phyloP scores from a whole-genome alignment of 2,113 vertebrate genomes.

The Fukomys damarensis region DNA sequence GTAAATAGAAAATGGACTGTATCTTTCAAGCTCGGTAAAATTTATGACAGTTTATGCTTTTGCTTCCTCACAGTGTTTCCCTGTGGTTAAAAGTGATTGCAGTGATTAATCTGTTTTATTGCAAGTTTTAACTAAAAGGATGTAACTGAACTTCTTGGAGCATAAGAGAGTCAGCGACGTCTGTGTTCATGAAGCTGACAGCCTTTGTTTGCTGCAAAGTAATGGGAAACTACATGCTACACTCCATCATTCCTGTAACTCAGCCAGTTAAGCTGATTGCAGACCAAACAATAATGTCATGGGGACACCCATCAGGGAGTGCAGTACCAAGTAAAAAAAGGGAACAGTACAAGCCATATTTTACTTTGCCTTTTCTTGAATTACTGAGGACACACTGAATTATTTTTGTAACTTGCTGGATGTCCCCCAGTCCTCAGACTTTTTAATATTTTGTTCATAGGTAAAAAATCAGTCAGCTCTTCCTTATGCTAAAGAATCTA shows the following conservation, averaged over 20 bases:
- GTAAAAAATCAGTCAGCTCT: conserved; percentile 40
- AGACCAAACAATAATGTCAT: conserved; percentile 67
- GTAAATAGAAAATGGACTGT: conserved; percentile 53
- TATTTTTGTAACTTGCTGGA: conserved; percentile 47
- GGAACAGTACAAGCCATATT: neutral
- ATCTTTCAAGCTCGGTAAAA: conserved; percentile 59
- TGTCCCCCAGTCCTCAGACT: conserved; percentile 24
- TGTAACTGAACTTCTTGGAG: conserved; percentile 61
- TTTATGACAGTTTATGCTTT: conserved; percentile 1
- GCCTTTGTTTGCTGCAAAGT: conserved; percentile 64
- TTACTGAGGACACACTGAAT: conserved; percentile 17
- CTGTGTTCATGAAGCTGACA: neutral
- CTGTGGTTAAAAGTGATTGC: conserved; percentile 62
- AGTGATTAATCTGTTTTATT: conserved; percentile 69
- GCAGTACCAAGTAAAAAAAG: conserved; percentile 47
- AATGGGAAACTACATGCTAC: neutral
- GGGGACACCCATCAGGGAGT: conserved; percentile 41
- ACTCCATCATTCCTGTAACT: conserved; percentile 63
- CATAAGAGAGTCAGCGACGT: neutral
- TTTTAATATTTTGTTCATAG: conserved; percentile 50
- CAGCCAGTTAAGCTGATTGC: conserved; percentile 68
- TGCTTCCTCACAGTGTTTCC: neutral
- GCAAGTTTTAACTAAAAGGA: conserved; percentile 71
- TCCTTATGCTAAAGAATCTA: neutral
- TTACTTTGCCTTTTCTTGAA: conserved; percentile 19